phyloP scores from a whole-genome alignment of 1,140 invertebrate genomes.

The Lasioglossum baleicum region DNA sequence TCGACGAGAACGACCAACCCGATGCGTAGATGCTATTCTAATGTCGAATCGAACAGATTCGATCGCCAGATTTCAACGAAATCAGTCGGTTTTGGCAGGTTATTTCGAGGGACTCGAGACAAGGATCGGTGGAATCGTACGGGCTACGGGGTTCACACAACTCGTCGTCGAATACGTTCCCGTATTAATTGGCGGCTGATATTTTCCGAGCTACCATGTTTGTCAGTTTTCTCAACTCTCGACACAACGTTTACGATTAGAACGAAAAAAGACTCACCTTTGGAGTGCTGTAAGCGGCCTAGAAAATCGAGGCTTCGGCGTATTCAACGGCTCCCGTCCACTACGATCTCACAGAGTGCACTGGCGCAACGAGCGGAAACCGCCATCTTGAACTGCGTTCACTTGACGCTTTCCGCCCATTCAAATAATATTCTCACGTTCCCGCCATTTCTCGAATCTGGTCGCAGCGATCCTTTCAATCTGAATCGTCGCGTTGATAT shows the following conservation, averaged over 20 bases:
- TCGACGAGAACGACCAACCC: neutral
- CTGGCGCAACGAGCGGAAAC: slow-evolving; percentile 76
- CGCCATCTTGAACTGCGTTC: slow-evolving; percentile 68
- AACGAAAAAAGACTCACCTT: slow-evolving; percentile 69
- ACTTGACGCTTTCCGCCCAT: slow-evolving; percentile 45
- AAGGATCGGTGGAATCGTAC: slow-evolving; percentile 34
- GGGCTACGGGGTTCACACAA: slow-evolving; percentile 71
- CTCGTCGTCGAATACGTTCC: slow-evolving; percentile 45
- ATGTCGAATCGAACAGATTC: neutral
- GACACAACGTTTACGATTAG: slow-evolving; percentile 7
- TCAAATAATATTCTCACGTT: slow-evolving; percentile 18
- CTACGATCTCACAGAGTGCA: slow-evolving; percentile 78
- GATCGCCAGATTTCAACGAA: neutral
- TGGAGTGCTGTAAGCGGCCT: slow-evolving; percentile 75
- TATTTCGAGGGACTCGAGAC: slow-evolving; percentile 21
- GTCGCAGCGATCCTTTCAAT: neutral
- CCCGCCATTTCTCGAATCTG: slow-evolving; percentile 19
- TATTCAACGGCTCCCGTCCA: slow-evolving; percentile 77
- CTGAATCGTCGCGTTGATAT: neutral
- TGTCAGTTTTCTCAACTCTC: neutral
- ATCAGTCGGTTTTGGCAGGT: neutral
- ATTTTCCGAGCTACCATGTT: neutral
- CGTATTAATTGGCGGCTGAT: slow-evolving; percentile 27
- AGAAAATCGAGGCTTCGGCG: slow-evolving; percentile 75
- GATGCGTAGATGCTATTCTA: neutral